Conservation (phyloP, 1,140 invertebrate species). For the Hypothenemus hampei region DNA sequence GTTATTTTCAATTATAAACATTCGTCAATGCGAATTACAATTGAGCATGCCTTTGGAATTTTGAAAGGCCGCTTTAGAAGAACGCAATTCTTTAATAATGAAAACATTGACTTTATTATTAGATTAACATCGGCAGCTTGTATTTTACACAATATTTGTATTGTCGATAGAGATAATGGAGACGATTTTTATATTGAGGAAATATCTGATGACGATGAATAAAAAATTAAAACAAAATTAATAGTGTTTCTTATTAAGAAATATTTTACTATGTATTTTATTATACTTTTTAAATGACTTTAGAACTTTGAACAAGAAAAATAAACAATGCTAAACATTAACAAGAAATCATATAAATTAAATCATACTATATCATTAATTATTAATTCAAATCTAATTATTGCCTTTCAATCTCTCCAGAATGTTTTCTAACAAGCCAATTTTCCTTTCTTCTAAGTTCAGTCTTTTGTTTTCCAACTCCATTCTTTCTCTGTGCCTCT, state of each 20-base stretch:
- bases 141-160: not conserved
- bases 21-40: constrained; percentile 9
- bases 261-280: not conserved
- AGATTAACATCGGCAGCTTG: not conserved
- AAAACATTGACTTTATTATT: not conserved
- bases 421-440: not conserved
- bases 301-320: not conserved
- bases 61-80: not conserved
- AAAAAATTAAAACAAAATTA: not conserved
- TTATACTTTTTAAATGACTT: not conserved
- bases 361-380: not conserved
- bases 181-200: not conserved
- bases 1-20: constrained; percentile 16
- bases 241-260: not conserved
- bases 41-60: not conserved
- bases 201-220: not conserved
- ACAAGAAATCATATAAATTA: not conserved
- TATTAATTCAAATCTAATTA: not conserved
- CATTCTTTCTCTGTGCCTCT: not conserved
- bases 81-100: not conserved
- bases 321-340: not conserved
- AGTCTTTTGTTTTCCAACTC: not conserved
- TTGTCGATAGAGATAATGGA: not conserved
- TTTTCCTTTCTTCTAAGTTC: not conserved
- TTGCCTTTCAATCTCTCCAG: not conserved